Base-by-base conservation (phyloP, 2,888 invertebrate genomes). In the Drosophila fulvimacula region DNA sequence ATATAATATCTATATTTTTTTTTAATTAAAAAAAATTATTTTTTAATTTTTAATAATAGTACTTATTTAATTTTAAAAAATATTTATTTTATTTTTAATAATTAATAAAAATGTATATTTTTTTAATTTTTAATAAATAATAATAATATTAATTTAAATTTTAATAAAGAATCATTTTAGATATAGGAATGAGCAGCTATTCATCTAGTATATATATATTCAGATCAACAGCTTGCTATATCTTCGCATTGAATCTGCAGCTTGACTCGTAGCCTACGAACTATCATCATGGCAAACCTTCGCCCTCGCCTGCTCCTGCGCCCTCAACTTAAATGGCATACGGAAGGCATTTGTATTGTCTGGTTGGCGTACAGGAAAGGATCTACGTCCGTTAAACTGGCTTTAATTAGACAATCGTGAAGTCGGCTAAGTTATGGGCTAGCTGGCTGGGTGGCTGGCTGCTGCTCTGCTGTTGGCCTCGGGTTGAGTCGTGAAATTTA, bases 341-440 rank as follows among this genome's bases (percentile, higher is more conserved):
- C 59, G 62, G 77, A 73, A 69, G 64, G n/a, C 77, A 76, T 69
- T 87, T 76, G 71, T 76, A 68, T 74, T 60, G 77, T 21, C 69
- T 19, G 65, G 48, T 34, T 34, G 65, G 55, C 36, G 60, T 49
- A 51, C 69, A 80, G 81, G 70, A 82, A 73, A 65, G 69, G 69
- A 68, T 58, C 56, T 61, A 57, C 68, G 74, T 64, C 75, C 81
- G 77, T 69, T 79, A 73, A 62, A 73, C 76, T 57, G 62, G 69
- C 81, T 79, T 85, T 85, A 88, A 88, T 88, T 86, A 85, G 83
- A 82, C 73, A 78, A 72, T 73, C 69, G 74, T 76, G 76, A 81
- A 77, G 71, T 81, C 65, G 69, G 59, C 52, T 79, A 84, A 81
- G 69, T 84, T 84, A 74, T 71, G 71, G 53, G 41, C 62, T 41